phyloP scores from a whole-genome alignment of 2,113 vertebrate species.

The Notothenia coriiceps region DNA sequence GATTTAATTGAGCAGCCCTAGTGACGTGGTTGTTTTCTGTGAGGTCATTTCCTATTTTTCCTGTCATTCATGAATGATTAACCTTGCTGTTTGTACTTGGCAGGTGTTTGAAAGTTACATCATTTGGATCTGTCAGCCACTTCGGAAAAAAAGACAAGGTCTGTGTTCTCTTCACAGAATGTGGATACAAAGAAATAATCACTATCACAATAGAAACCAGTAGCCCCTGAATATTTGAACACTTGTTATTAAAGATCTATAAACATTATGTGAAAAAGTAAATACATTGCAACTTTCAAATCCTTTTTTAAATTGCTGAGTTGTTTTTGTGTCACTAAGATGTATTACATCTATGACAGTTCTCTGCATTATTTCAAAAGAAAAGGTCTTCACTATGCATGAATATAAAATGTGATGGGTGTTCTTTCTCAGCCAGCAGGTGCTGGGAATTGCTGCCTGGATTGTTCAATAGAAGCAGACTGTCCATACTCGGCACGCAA shows the following conservation, averaged over 20 bases:
- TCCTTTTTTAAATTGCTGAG: neutral
- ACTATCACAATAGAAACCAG: neutral
- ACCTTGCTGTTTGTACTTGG: slow-evolving; percentile 20
- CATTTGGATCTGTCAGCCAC: slow-evolving; percentile 88
- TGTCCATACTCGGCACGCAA: slow-evolving; percentile 88
- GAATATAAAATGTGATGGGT: neutral
- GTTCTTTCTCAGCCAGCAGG: slow-evolving; percentile 78
- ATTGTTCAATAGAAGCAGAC: slow-evolving; percentile 82
- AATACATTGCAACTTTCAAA: neutral
- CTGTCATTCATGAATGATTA: slow-evolving; percentile 7
- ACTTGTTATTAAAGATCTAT: neutral
- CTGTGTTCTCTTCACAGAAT: slow-evolving; percentile 1
- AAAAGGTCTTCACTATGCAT: neutral
- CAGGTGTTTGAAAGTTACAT: slow-evolving; percentile 89
- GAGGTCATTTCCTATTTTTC: neutral
- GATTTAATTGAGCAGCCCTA: too few species aligned
- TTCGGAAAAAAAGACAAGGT: slow-evolving; percentile 87
- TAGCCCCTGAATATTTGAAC: neutral
- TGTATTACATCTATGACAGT: neutral
- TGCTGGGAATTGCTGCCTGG: slow-evolving; percentile 83
- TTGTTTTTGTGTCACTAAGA: neutral
- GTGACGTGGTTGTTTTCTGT: neutral
- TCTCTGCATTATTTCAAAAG: neutral
- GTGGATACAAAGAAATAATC: neutral
- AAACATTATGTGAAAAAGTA: neutral